Conservation (phyloP, 2,888 invertebrate genomes). For the Clostera curtula region DNA sequence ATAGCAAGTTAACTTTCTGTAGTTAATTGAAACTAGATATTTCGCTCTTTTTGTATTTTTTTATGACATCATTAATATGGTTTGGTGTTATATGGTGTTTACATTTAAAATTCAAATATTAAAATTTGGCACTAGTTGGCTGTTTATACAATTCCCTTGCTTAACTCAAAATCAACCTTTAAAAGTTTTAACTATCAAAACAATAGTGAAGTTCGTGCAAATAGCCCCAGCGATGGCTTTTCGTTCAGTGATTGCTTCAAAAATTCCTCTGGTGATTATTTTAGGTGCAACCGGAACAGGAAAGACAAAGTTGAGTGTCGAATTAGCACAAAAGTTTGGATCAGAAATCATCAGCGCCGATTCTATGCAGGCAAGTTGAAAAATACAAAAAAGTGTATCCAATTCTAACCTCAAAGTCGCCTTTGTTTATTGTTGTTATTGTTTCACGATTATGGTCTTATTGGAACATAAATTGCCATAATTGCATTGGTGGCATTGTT, state of each 20-base stretch:
- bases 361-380: slow-evolving; percentile 94
- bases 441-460: too few relatives aligned
- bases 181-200: slow-evolving; percentile 35
- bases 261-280: slow-evolving; percentile 87
- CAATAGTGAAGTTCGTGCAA: slow-evolving; percentile 62
- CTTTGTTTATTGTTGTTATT: slow-evolving; percentile 3
- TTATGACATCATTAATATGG: too few relatives aligned
- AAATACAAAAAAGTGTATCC: slow-evolving; percentile 3
- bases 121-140: slow-evolving; percentile 1
- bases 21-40: too few relatives aligned
- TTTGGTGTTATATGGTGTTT: too few relatives aligned
- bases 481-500: too few relatives aligned
- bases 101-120: not conserved
- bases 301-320: slow-evolving; percentile 96
- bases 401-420: slow-evolving; percentile 44
- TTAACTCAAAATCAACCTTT: slow-evolving; percentile 5
- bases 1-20: too few relatives aligned
- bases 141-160: slow-evolving; percentile 11
- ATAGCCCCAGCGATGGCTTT: slow-evolving; percentile 50
- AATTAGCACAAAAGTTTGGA: slow-evolving; percentile 88
- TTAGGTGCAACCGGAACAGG: slow-evolving; percentile 98
- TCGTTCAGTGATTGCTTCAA: slow-evolving; percentile 49
- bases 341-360: slow-evolving; percentile 98
- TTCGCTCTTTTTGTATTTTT: too few relatives aligned
- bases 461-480: too few relatives aligned